These are phyloP conservation scores for Synanthedon tipuliformis DNA, from an alignment of 2,888 invertebrate genomes.

Conservation along the genomic window DNA sequence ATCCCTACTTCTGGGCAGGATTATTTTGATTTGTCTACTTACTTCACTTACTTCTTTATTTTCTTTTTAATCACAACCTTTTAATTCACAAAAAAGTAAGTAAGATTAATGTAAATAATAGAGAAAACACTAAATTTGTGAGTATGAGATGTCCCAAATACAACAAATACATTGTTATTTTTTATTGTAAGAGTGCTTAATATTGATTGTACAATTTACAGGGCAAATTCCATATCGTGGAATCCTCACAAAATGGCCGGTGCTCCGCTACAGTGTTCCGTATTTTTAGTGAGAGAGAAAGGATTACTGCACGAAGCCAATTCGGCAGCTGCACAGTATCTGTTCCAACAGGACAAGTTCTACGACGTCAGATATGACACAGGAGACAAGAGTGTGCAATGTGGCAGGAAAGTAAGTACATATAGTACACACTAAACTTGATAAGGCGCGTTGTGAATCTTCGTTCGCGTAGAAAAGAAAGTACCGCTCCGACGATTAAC, in stretches of 20 bases:
- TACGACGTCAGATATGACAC: slow-evolving; percentile 84
- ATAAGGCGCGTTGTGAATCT: no score
- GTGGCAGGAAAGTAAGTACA: slow-evolving; percentile 81
- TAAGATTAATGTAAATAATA: no score
- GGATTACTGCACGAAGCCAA: slow-evolving; percentile 76
- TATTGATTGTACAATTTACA: slow-evolving; percentile 17
- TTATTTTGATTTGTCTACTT: neutral
- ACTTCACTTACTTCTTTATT: no score
- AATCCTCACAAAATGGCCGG: slow-evolving; percentile 90
- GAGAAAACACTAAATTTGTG: no score
- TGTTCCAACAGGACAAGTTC: slow-evolving; percentile 88
- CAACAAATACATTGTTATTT: neutral
- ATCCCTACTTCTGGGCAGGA: neutral
- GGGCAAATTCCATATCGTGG: slow-evolving; percentile 84
- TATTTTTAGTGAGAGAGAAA: slow-evolving; percentile 73
- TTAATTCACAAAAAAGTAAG: neutral
- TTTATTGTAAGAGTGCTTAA: slow-evolving; percentile 11
- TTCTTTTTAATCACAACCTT: no score
- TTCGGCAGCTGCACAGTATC: slow-evolving; percentile 78
- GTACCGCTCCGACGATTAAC: no score
- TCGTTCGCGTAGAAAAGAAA: no score
- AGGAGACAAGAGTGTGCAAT: slow-evolving; percentile 91
- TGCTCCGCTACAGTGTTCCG: slow-evolving; percentile 81
- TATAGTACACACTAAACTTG: neutral
- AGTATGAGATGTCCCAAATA: neutral